phyloP scores from a whole-genome alignment of 2,797 vertebrate genomes.

The Fringilla coelebs region DNA sequence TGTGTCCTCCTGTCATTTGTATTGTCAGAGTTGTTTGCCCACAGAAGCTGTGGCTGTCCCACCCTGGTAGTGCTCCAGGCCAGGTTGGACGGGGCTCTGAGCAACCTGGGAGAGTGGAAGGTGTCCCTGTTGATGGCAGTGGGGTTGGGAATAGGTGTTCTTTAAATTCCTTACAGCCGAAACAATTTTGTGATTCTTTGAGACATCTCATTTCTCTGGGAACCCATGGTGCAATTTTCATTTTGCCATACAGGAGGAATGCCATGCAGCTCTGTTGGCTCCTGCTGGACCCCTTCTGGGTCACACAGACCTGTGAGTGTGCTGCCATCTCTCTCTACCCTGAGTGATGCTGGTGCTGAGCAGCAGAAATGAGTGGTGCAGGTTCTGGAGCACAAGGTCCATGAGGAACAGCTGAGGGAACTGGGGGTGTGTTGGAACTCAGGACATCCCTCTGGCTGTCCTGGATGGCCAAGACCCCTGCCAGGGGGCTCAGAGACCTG shows the following conservation, averaged over 20 bases:
- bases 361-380: background rate
- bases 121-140: background rate
- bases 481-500: too few relatives aligned
- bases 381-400: background rate
- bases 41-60: background rate
- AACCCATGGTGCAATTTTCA: background rate
- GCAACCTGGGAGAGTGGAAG: background rate
- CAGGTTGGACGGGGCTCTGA: background rate
- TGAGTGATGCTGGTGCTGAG: background rate
- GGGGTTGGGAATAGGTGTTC: rapidly evolving
- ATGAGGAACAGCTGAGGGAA: background rate
- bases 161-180: background rate
- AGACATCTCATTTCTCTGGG: background rate
- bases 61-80: background rate
- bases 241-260: background rate
- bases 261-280: background rate
- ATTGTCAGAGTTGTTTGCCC: background rate
- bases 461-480: too few relatives aligned
- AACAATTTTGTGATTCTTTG: background rate
- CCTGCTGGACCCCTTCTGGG: background rate
- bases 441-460: too few relatives aligned
- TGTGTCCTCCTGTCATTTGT: background rate
- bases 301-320: background rate
- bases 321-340: background rate
- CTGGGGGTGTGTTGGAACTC: too few relatives aligned